These are phyloP conservation scores for Cardinalis cardinalis DNA, from an alignment of 2,113 vertebrate genomes.

Conservation along the genomic window DNA sequence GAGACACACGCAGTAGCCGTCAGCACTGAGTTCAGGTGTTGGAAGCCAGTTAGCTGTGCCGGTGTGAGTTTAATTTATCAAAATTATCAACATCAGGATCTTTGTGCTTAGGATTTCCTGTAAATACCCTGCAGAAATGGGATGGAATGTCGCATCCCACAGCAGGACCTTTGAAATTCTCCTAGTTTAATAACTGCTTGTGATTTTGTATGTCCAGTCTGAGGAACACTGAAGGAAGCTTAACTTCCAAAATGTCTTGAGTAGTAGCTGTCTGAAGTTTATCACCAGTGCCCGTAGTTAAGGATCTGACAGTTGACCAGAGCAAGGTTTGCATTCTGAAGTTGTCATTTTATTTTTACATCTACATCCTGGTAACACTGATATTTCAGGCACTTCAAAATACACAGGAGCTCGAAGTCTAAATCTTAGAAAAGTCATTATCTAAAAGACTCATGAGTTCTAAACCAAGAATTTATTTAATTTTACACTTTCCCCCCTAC, in stretches of 20 bases:
- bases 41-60: neutral
- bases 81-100: neutral
- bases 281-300: neutral
- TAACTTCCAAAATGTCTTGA: neutral
- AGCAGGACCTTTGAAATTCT: neutral
- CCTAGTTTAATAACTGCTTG: neutral
- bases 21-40: neutral
- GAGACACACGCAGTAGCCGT: neutral
- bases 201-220: neutral
- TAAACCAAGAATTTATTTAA: neutral
- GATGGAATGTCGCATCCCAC: neutral
- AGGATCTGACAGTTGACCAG: neutral
- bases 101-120: neutral
- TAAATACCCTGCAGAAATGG: neutral
- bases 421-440: neutral
- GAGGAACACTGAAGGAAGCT: neutral
- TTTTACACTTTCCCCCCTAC: neutral
- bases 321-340: neutral
- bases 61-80: neutral
- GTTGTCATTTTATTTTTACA: neutral
- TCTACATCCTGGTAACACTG: neutral
- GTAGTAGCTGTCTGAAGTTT: neutral
- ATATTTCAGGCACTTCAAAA: neutral
- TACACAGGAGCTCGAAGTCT: neutral
- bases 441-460: neutral